Base-by-base conservation (phyloP, 2,113 vertebrate species). In the Rynchops niger region DNA sequence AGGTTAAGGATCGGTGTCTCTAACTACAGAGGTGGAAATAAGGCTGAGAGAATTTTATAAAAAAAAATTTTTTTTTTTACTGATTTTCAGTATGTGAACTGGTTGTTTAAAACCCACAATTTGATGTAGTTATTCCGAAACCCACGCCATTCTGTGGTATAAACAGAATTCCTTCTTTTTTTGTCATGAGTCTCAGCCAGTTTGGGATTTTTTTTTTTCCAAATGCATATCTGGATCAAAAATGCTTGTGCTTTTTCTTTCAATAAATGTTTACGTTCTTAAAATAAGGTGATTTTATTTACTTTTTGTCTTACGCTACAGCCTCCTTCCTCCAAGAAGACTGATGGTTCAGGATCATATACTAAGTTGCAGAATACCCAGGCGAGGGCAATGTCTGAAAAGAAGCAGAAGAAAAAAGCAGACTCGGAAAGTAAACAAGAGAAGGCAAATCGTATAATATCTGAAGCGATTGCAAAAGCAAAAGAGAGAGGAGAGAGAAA, bases 381-480 rank as follows among this genome's bases (percentile, higher is more conserved):
- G 98, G 98, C 99, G 98, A 99, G 99, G 97, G 83, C 98, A 95
- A 17, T 98, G 99, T 96, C 99, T 97, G 98, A 99, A 95, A 98
- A 98, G 93, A 98, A 98, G 83, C 98, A 99, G 98, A 98, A 98
- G 98, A 98, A 98, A 97, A 99, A 98, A 92, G 95, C 97, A 95
- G 99, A 99, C 98, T 98, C 98, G 6, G 99, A 98, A 97, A 99
- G 99, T 97, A 99, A 99, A 96, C 99, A 99, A 98, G 99, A 99
- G 97, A 99, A 99, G 97, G 99, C 99, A 62, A 99, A 99, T 96
- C 98, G 99, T 94, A 99, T 99, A 96, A 99, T 99, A 98, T 99
- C 99, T 4, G 99, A 99, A 97, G 99, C 99, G 34, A 99, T 99
- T 94, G 99, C 99, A 69, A 99, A 99, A 98, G 99, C 99, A 47